Evolutionary conservation across 2,113 vertebrate genomes (phyloP).

Genomic region (Pangasianodon hypophthalmus): DNA sequence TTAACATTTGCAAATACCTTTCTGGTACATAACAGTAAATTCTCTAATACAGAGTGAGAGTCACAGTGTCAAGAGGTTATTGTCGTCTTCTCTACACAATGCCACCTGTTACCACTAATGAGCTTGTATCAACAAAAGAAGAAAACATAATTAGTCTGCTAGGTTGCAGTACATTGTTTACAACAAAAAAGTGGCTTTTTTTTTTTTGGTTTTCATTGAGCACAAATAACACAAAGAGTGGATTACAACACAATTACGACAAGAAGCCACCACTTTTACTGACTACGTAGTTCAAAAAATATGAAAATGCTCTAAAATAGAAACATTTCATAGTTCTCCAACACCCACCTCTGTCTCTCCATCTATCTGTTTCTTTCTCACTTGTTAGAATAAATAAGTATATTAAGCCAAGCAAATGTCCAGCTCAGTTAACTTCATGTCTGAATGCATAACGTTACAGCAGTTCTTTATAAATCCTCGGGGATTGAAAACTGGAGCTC

Average conservation of each 20-base stretch:
- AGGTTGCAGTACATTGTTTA: not conserved
- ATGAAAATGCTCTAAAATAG: not conserved
- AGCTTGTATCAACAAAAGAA: constrained; percentile 14
- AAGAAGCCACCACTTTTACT: not conserved
- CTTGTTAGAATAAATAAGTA: not conserved
- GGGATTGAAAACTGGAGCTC: not conserved
- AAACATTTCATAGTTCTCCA: not conserved
- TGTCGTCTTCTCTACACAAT: not conserved
- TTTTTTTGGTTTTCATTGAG: not conserved
- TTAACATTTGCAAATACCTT: constrained; percentile 1
- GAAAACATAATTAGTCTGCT: constrained; percentile 4
- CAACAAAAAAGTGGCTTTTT: not conserved
- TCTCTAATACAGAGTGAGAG: not conserved
- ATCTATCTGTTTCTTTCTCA: not conserved
- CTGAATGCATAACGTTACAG: not conserved
- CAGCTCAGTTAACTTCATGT: not conserved
- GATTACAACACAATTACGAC: not conserved
- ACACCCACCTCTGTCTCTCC: not conserved
- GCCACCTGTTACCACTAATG: constrained; percentile 11
- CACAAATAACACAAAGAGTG: not conserved
- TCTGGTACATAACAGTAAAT: not conserved
- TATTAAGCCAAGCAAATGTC: not conserved
- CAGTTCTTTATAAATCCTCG: not conserved
- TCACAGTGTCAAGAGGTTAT: constrained; percentile 25
- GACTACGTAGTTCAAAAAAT: not conserved